phyloP scores from a whole-genome alignment of 2,113 vertebrate species.

The Elephantulus edwardii region DNA sequence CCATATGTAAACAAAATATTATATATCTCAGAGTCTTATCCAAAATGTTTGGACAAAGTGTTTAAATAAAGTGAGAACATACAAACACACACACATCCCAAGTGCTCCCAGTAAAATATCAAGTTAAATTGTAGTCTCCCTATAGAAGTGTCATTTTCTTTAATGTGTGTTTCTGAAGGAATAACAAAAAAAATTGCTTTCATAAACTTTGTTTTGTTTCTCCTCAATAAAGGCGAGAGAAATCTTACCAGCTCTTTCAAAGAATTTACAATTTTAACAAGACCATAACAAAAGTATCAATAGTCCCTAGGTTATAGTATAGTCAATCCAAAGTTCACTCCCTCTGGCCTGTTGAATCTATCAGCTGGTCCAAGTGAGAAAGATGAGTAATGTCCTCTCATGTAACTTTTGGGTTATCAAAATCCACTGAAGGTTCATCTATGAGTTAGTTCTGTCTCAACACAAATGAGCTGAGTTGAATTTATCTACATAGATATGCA shows the following conservation, averaged over 20 bases:
- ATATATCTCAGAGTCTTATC: constrained; percentile 36
- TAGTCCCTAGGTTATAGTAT: too few relatives aligned
- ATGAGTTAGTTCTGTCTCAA: too few relatives aligned
- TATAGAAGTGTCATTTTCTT: constrained; percentile 57
- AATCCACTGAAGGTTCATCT: too few relatives aligned
- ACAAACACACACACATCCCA: constrained; percentile 38
- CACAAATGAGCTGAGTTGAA: too few relatives aligned
- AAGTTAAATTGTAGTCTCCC: constrained; percentile 45
- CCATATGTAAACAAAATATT: constrained; percentile 59
- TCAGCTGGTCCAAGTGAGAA: too few relatives aligned
- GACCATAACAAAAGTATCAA: constrained; percentile 61
- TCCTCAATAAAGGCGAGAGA: constrained; percentile 64
- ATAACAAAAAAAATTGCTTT: constrained; percentile 62
- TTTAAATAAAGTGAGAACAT: constrained; percentile 55
- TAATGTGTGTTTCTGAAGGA: constrained; percentile 57
- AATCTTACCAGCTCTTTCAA: constrained; percentile 60
- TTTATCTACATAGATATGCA: too few relatives aligned
- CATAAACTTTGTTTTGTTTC: constrained; percentile 50
- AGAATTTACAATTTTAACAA: constrained; percentile 63
- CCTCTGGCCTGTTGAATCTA: too few relatives aligned
- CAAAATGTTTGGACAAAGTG: constrained; percentile 48
- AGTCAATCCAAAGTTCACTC: too few relatives aligned
- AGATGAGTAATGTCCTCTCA: too few relatives aligned
- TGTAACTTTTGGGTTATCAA: too few relatives aligned
- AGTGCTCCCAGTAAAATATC: constrained; percentile 34